Base-by-base conservation (phyloP, 2,888 invertebrate species). In the Zele albiditarsus region DNA sequence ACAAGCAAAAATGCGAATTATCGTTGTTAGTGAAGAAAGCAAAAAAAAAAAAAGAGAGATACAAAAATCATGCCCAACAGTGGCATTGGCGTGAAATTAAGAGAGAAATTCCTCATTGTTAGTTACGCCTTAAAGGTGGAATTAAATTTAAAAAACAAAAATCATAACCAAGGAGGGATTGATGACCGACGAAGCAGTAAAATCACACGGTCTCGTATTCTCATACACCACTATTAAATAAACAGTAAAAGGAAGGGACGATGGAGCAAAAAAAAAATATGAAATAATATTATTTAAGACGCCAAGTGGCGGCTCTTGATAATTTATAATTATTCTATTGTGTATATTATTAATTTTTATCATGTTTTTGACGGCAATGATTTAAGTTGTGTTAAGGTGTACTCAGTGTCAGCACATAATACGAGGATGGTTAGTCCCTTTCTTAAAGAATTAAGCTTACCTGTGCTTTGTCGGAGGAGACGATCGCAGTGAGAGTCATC, bases 391-490 rank as follows among this genome's bases (percentile, higher is more conserved):
- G 88, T 82, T 84, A 84, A 58, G 60, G 31, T 89, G 86, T 87
- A 87, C 84, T 88, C 86, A 85, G 83, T 88, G 88, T 88, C 86
- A 86, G 86, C 86, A 87, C 87, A 84, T 87, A 86, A 86, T 86
- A 85, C 82, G 83, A 88, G 84, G 81, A 87, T 85, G 85, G 6
- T 87, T 86, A 86, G 86, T 85, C 85, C 84, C 84, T 84, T 38
- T 84, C 79, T 87, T 85, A 84, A 53, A 53, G 8, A 53, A 86
- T 82, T 86, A 87, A 86, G 84, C 85, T 86, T 82, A 82, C 83
- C 85, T 83, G 84, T 82, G 86, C 84, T 82, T 79, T 78, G 84
- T 87, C 78, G 84, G 82, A 84, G 86, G 82, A 83, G 84, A 84
- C 80, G 86, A 87, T 88, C 84, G 81, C 77, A 80, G 74, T 83